phyloP scores from a whole-genome alignment of 2,797 vertebrate species.

The Cuculus canorus region DNA sequence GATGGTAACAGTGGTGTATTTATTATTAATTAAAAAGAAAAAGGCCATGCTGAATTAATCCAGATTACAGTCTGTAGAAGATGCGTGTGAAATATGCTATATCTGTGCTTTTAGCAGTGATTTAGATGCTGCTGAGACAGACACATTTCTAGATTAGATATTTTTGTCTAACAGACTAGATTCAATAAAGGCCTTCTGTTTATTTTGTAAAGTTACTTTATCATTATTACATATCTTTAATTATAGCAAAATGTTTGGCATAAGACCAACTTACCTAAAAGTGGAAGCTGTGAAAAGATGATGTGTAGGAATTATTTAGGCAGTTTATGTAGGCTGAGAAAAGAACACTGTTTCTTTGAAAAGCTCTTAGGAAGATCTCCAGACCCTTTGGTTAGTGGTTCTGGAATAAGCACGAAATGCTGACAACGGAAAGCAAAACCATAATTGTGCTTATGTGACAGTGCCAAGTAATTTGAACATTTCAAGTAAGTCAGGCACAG shows the following conservation, averaged over 20 bases:
- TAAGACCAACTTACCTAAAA: neutral
- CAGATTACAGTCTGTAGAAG: neutral
- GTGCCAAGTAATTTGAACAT: constrained; percentile 19
- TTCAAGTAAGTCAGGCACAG: neutral
- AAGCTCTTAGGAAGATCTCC: constrained; percentile 46
- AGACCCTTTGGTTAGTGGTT: constrained; percentile 48
- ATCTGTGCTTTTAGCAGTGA: neutral
- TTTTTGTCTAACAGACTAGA: neutral
- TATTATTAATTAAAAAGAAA: neutral
- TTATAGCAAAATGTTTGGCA: neutral
- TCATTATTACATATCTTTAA: neutral
- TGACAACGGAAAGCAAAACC: constrained; percentile 61
- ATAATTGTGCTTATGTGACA: constrained; percentile 42
- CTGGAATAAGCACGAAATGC: constrained; percentile 53
- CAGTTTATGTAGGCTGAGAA: neutral
- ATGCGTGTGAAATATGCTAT: neutral
- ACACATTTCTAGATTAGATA: neutral
- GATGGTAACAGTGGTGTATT: neutral
- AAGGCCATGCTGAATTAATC: neutral
- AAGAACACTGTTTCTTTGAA: constrained; percentile 12
- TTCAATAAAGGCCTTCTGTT: neutral
- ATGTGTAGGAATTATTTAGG: neutral
- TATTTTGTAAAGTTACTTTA: neutral
- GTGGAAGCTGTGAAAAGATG: constrained; percentile 3
- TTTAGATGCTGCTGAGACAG: neutral